A percentile compares a stretch with the other conserved stretches of the same genome.
These are phyloP conservation scores for Leucopsar rothschildi DNA, from an alignment of 2,113 vertebrate species.

Conservation along the genomic window DNA sequence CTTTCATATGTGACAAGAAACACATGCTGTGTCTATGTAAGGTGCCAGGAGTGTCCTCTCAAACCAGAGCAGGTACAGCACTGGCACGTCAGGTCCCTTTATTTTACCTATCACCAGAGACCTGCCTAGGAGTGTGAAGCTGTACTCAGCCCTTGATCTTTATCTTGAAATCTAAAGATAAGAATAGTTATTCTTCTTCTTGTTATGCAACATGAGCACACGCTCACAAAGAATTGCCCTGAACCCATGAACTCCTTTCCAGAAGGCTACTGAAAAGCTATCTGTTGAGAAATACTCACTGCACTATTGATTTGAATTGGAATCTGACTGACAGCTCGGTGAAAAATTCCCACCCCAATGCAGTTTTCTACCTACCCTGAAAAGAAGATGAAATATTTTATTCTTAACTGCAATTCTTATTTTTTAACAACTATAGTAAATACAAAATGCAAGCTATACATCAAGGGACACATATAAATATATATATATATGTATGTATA, in stretches of 20 bases:
- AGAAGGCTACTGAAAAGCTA: background rate
- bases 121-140: background rate
- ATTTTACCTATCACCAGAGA: background rate
- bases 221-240: background rate
- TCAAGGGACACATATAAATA: background rate
- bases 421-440: background rate
- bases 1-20: background rate
- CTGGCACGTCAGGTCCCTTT: background rate
- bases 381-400: background rate
- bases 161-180: background rate
- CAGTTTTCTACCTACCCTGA: background rate
- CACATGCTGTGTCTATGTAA: background rate
- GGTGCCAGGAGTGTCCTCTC: background rate
- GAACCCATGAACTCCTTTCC: conserved; percentile 4
- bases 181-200: background rate
- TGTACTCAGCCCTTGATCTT: background rate
- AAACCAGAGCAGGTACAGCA: background rate
- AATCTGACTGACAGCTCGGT: background rate
- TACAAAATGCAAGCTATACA: background rate
- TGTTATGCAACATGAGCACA: background rate
- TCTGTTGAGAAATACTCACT: conserved; percentile 3
- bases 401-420: background rate
- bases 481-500: background rate
- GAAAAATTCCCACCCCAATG: background rate
- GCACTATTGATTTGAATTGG: background rate